Evolutionary conservation across 1,140 invertebrate species (phyloP).

Genomic region (Thaumetopoea pityocampa): DNA sequence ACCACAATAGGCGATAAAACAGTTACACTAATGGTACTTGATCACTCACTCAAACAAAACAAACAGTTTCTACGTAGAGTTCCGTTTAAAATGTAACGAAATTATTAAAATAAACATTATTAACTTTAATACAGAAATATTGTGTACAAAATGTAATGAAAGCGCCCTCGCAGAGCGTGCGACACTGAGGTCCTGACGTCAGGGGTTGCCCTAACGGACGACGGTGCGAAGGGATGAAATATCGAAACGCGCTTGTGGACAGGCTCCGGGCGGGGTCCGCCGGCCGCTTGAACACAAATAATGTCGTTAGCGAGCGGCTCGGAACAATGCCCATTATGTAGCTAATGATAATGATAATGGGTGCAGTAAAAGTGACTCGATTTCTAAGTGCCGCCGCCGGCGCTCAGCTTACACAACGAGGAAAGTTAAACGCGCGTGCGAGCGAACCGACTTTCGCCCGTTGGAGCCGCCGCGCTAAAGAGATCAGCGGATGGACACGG

Average conservation of each 20-base stretch:
- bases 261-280: constrained; percentile 25
- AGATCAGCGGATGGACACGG: no score
- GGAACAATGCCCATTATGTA: constrained; percentile 23
- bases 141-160: constrained; percentile 7
- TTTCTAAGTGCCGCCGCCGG: constrained; percentile 68
- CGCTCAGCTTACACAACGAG: constrained; percentile 73
- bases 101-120: no score
- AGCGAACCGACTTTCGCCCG: constrained; percentile 68
- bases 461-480: no score
- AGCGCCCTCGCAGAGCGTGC: constrained; percentile 17
- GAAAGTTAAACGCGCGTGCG: constrained; percentile 71
- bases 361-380: constrained; percentile 58
- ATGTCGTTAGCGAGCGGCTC: constrained; percentile 9
- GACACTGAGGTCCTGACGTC: constrained; percentile 45
- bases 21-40: constrained; percentile 2
- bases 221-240: constrained; percentile 61
- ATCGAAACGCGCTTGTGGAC: constrained; percentile 45
- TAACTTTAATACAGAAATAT: constrained; percentile 1
- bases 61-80: no score
- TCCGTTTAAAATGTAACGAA: no score
- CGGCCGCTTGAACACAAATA: constrained; percentile 8
- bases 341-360: constrained; percentile 34
- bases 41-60: no score
- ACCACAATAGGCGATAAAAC: not conserved
- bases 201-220: constrained; percentile 57